phyloP scores from a whole-genome alignment of 2,797 vertebrate genomes.

The Parauchenoglanis punctatus region DNA sequence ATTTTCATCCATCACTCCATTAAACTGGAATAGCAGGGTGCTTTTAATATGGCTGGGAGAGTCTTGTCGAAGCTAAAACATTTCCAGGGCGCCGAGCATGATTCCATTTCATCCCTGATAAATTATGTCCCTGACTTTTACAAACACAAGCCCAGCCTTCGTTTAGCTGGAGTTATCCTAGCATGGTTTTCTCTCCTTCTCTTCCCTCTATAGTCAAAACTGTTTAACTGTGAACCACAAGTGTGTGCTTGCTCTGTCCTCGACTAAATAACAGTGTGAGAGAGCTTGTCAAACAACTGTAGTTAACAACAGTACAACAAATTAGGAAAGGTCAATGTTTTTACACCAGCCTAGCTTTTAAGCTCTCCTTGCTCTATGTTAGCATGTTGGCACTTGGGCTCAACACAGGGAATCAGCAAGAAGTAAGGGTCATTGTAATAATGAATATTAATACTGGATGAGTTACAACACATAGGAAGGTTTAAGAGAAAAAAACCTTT shows the following conservation, averaged over 20 bases:
- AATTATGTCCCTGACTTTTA: constrained; percentile 63
- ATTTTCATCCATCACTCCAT: constrained; percentile 74
- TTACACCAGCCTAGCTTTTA: constrained; percentile 33
- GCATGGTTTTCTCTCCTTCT: constrained; percentile 13
- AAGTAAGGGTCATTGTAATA: constrained; percentile 27
- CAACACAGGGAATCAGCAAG: constrained; percentile 15
- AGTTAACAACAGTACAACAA: constrained; percentile 30
- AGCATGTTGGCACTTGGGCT: constrained; percentile 33
- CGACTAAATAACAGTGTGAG: constrained; percentile 15
- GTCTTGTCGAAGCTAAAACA: constrained; percentile 67
- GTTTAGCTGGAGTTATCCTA: constrained; percentile 21
- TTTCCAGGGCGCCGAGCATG: constrained; percentile 65
- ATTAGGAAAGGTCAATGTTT: constrained; percentile 37
- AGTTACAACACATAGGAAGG: constrained; percentile 1
- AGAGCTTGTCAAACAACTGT: constrained; percentile 13
- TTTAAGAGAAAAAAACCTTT: neutral
- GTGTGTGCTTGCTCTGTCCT: constrained; percentile 18
- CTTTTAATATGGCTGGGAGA: constrained; percentile 65
- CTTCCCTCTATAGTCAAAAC: constrained; percentile 24
- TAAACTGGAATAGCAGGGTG: constrained; percentile 60
- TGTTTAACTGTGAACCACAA: constrained; percentile 22
- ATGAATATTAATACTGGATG: constrained; percentile 12
- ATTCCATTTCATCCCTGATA: constrained; percentile 68
- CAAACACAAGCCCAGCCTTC: constrained; percentile 57
- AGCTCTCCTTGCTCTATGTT: constrained; percentile 18